A percentile compares a stretch with the other conserved stretches of the same genome.
Evolutionary conservation across 30 jellyfish, hydroid and myxozoan genomes (phyloP).

Genomic region (Aurelia aurita complex sp. Pacific): DNA sequence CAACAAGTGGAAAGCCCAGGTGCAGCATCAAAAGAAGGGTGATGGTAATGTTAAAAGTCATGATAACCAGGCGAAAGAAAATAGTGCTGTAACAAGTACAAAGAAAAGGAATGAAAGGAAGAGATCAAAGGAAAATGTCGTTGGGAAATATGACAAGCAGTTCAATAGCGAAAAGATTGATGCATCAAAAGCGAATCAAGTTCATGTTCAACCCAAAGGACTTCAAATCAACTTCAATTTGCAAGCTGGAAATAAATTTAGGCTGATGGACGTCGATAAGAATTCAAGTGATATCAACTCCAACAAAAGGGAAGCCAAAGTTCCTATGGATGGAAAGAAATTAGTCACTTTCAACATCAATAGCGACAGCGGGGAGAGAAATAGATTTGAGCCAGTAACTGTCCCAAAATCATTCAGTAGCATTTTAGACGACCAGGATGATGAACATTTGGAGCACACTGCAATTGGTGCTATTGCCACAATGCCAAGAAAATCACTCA

Average conservation of each 20-base stretch:
- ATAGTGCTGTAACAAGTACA: neutral
- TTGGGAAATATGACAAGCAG: constrained; percentile 50
- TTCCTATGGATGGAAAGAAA: constrained; percentile 21
- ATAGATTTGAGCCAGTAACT: constrained; percentile 17
- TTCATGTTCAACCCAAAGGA: constrained; percentile 63
- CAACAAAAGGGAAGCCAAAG: constrained; percentile 7
- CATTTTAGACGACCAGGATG: constrained; percentile 14
- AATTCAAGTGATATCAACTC: constrained; percentile 22
- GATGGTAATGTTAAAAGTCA: neutral
- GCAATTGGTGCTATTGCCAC: constrained; percentile 72
- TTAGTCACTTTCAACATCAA: constrained; percentile 49
- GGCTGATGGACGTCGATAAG: constrained; percentile 10
- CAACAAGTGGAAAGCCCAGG: constrained; percentile 16
- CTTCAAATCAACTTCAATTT: constrained; percentile 53
- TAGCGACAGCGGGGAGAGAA: constrained; percentile 10
- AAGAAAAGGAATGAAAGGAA: constrained; percentile 5
- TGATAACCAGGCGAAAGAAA: constrained; percentile 2
- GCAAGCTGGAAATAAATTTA: constrained; percentile 69
- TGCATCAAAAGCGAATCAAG: constrained; percentile 9
- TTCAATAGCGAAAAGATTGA: neutral
- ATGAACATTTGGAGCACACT: constrained; percentile 60
- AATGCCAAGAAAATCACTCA: constrained; percentile 60
- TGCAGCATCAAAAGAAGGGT: neutral
- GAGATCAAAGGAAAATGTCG: constrained; percentile 20
- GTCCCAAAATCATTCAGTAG: constrained; percentile 35